A percentile compares a stretch with the other conserved stretches of the same genome.
phyloP scores from a whole-genome alignment of 2,113 vertebrate genomes.

The Charadrius vociferus region DNA sequence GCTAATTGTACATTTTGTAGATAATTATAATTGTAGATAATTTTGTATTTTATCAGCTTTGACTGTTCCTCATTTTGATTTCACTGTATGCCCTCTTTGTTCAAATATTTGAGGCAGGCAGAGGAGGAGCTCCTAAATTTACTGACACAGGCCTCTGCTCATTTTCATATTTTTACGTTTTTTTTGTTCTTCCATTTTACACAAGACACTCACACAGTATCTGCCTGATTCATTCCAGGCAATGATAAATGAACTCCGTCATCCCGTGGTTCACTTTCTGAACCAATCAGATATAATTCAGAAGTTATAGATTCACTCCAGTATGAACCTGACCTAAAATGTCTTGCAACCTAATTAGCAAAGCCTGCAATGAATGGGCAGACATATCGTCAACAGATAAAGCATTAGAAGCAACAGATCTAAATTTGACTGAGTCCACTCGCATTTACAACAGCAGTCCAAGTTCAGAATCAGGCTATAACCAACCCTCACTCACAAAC shows the following conservation, averaged over 20 bases:
- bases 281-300: not conserved
- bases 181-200: not conserved
- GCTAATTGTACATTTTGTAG: constrained; percentile 23
- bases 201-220: not conserved
- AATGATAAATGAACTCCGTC: not conserved
- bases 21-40: constrained; percentile 32
- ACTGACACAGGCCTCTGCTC: not conserved
- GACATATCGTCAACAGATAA: not conserved
- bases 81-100: not conserved
- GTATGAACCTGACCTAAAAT: not conserved
- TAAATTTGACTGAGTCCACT: not conserved
- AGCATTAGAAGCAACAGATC: not conserved
- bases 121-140: not conserved
- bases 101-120: constrained; percentile 4
- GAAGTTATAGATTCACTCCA: not conserved
- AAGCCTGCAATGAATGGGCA: not conserved
- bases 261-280: not conserved
- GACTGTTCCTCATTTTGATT: not conserved
- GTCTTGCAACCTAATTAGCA: not conserved
- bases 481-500: not conserved
- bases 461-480: not conserved
- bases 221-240: not conserved
- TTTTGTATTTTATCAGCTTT: constrained; percentile 28
- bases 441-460: not conserved
- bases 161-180: not conserved